Evolutionary conservation across 2,888 invertebrate genomes (phyloP), one percentile per base, ranked within the genome.

Genomic region (Lathronympha strigana): DNA sequence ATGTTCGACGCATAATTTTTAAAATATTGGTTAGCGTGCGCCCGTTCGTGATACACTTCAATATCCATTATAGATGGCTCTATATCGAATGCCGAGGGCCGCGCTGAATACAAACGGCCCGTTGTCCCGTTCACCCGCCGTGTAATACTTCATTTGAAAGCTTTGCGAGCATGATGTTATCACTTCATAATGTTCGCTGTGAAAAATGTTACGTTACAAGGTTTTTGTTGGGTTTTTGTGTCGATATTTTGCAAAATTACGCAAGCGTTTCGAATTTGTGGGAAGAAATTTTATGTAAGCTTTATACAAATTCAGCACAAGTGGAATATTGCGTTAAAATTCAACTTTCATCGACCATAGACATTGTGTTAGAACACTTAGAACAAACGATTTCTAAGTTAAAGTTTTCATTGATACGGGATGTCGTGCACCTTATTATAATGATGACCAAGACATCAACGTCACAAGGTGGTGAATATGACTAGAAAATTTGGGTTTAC

Each of bases 81-180:
- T 82, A 87, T 85, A 80, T 73, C 77, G 76, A 61, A 61, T 64
- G 55, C 79, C 79, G 79, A 80, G 80, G 77, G 78, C 73, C 74
- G 72, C 68, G 70, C 76, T 84, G 87, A 86, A 89, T 88, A 86
- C 81, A 85, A 89, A 88, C 83, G 80, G 83, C 81, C 73, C 73
- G 74, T 79, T 81, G 73, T 71, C 76, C 77, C 76, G 81, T 81
- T 79, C 80, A 77, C 72, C 68, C 64, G 21, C 74, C 68, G 67
- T 71, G 74, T 79, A 78, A 83, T 83, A 81, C 81, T 84, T 86
- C 82, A 85, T 83, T 82, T 81, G 73, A 81, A 81, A 81, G 79
- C 81, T 75, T 78, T 78, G 76, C 74, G 77, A 81, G 72, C 75
- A 68, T 66, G 79, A 80, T 79, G 80, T 80, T 85, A 84, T 83